Base-by-base conservation (phyloP, 2,113 vertebrate genomes). In the Cyanoderma ruficeps region DNA sequence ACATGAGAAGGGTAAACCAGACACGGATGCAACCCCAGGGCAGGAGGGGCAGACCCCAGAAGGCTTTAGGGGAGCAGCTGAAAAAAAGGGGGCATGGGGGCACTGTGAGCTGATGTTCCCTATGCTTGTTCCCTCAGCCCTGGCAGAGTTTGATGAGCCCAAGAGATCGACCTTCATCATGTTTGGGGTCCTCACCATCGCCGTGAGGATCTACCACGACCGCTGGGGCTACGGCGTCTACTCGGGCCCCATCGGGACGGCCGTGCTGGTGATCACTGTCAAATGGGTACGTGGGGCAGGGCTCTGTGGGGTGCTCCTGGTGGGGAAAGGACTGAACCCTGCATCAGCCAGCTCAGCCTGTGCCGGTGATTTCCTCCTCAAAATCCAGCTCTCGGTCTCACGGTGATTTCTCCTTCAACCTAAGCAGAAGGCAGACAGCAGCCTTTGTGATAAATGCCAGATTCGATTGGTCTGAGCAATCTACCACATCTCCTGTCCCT, bases 61-160 rank as follows among this genome's bases (percentile, higher is more conserved):
- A 86, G 21, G 28, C 24, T 80, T 64, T 28, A 9, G 49, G 55
- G 47, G 33, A 55, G 15, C 56, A 63, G 59, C 11, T 1, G 6
- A 35, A 37, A 57, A 49, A 49, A 9, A 6, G 3, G 4, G 5
- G 5, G 6, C 8, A 37, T 37, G 37, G 37, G 37, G 37, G 37
- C 37, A 37, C 37, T 23, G 13, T 7, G 47, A 82, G 19, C 85
- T 90, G 63, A 87, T 3, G 4, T 5, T 89, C 30, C 53, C 59
- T 81, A 31, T 92, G 63, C 49, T 95, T 1, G 47, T 35, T 75
- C 42, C 72, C 7, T 46, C 87, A 98, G 99, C 99, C 17, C 97
- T 99, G 94, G 99, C 98, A 1, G 99, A 99, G 96, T 99, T 99
- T 7, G 99, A 99, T 0, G 99, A 99, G 41, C 99, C 99, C 1